Conservation (phyloP, 1,140 invertebrate species). For the Zaprionus taronus region DNA sequence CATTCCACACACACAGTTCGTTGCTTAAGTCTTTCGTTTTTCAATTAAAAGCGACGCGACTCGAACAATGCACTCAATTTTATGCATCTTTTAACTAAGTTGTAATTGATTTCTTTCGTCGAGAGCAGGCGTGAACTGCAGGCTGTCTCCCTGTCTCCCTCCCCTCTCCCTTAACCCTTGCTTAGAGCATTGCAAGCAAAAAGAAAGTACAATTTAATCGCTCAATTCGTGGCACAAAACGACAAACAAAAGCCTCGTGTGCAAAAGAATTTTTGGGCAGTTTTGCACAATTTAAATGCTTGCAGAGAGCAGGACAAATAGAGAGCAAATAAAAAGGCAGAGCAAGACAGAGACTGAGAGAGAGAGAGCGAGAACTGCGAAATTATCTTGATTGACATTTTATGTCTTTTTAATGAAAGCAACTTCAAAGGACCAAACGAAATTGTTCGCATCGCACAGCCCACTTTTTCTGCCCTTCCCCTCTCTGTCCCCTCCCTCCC, state of each 20-base stretch:
- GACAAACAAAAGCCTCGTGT: constrained; percentile 11
- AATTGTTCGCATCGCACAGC: constrained; percentile 46
- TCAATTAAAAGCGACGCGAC: constrained; percentile 63
- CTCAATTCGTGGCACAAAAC: constrained; percentile 49
- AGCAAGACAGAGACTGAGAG: neutral
- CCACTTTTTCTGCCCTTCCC: constrained; percentile 17
- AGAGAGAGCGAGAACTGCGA: constrained; percentile 12
- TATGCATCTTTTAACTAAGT: constrained; percentile 64
- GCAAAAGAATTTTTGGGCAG: constrained; percentile 14
- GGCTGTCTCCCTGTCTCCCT: neutral
- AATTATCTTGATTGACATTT: constrained; percentile 67
- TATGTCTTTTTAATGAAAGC: constrained; percentile 62
- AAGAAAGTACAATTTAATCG: constrained; percentile 67
- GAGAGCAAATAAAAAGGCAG: neutral
- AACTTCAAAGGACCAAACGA: constrained; percentile 42
- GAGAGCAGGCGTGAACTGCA: constrained; percentile 53
- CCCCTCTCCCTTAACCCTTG: neutral
- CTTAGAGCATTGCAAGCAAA: constrained; percentile 18
- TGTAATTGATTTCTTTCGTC: constrained; percentile 56
- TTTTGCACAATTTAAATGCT: constrained; percentile 27
- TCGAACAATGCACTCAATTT: constrained; percentile 53
- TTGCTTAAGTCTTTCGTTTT: constrained; percentile 5
- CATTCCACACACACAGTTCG: constrained; percentile 16
- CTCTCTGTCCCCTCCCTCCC: neutral
- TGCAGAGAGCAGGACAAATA: neutral